These are phyloP conservation scores for Aptenodytes patagonicus DNA, from an alignment of 2,113 vertebrate genomes.

Conservation along the genomic window DNA sequence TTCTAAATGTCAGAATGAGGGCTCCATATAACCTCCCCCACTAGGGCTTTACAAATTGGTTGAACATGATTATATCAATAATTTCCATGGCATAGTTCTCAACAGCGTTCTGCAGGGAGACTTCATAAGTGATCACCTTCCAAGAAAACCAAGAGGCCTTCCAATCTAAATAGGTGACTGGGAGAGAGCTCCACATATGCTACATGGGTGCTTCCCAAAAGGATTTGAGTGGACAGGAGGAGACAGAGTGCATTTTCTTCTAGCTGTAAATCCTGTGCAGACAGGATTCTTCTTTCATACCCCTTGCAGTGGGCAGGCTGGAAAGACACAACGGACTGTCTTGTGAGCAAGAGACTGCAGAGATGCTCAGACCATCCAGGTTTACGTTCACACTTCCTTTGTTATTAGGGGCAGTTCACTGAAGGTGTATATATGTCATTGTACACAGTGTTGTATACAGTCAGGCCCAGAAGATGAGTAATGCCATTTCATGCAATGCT, in stretches of 20 bases:
- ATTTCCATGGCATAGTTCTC: not conserved
- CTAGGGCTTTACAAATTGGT: not conserved
- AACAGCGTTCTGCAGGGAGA: not conserved
- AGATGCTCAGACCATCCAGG: not conserved
- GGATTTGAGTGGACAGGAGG: not conserved
- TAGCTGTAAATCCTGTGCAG: not conserved
- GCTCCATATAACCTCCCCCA: not conserved
- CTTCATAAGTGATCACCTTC: not conserved
- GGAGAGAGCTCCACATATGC: not conserved
- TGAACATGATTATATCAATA: not conserved
- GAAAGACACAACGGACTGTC: not conserved
- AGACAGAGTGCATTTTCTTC: not conserved
- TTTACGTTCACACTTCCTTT: not conserved
- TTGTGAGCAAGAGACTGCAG: not conserved
- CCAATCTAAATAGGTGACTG: conserved; percentile 28
- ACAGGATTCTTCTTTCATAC: not conserved
- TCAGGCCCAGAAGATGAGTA: not conserved
- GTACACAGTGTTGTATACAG: not conserved
- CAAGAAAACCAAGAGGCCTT: conserved; percentile 21
- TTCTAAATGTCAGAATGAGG: not conserved
- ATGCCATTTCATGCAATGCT: not conserved
- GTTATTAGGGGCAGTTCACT: not conserved
- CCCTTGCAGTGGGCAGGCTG: not conserved
- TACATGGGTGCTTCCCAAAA: not conserved
- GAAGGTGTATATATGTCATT: no score